Percentiles rank a stretch among this genome's conserved stretches.
phyloP scores from a whole-genome alignment of 2,888 invertebrate species.

The Amphipoea lucens region DNA sequence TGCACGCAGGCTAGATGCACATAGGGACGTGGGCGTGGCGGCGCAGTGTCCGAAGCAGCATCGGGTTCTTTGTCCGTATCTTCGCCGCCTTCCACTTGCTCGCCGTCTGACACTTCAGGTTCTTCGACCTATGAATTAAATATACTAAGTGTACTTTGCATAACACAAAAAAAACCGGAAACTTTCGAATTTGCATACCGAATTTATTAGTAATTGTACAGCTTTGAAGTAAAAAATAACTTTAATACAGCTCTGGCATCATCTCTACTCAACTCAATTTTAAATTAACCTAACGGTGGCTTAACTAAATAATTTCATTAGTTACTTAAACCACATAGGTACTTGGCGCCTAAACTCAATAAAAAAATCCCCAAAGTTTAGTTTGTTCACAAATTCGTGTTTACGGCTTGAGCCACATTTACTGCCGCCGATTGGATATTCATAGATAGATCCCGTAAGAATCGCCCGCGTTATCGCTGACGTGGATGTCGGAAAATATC shows the following conservation, averaged over 20 bases:
- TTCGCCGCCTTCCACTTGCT: slow-evolving; percentile 85
- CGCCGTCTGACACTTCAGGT: slow-evolving; percentile 82
- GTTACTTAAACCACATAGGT: too few species aligned
- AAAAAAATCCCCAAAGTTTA: neutral
- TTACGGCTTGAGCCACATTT: neutral
- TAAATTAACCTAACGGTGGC: too few species aligned
- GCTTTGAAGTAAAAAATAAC: too few species aligned
- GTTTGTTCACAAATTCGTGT: neutral
- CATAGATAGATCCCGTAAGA: neutral
- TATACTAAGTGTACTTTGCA: neutral
- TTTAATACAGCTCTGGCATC: too few species aligned
- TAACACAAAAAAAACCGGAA: neutral
- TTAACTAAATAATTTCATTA: too few species aligned
- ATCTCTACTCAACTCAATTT: too few species aligned
- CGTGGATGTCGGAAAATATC: neutral
- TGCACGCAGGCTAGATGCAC: slow-evolving; percentile 94
- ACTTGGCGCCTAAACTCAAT: neutral
- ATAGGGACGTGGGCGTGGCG: slow-evolving; percentile 89
- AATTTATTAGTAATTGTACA: neutral
- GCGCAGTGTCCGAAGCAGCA: slow-evolving; percentile 87
- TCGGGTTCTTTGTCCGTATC: slow-evolving; percentile 90
- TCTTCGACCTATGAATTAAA: slow-evolving; percentile 76
- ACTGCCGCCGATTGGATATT: neutral
- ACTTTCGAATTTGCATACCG: neutral
- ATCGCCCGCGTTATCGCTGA: neutral